These are phyloP conservation scores for Etia nguti DNA, from an alignment of 2,113 vertebrate genomes.

Conservation along the genomic window DNA sequence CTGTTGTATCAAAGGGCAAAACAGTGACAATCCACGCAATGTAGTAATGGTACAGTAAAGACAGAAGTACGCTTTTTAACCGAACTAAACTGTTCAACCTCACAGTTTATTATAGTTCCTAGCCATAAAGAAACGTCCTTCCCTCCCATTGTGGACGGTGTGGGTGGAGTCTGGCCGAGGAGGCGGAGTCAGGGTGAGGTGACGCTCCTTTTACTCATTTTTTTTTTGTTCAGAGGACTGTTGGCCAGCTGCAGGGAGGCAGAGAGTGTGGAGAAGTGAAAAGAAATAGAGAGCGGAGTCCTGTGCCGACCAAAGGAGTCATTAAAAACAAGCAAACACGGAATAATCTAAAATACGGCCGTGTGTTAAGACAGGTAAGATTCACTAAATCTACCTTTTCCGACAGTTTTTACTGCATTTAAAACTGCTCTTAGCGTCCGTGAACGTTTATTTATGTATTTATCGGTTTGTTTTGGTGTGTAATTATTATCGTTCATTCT, in stretches of 20 bases:
- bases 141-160: background rate
- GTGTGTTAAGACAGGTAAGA: conserved; percentile 47
- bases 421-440: background rate
- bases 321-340: background rate
- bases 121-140: background rate
- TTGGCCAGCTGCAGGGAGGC: conserved; percentile 2
- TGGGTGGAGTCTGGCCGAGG: conserved; percentile 48
- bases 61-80: background rate
- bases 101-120: background rate
- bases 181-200: conserved; percentile 59
- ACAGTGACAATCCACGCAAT: background rate
- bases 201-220: conserved; percentile 46
- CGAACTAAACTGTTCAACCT: background rate
- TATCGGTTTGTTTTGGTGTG: rapidly evolving
- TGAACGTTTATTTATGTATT: background rate
- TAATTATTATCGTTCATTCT: rapidly evolving
- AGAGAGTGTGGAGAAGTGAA: background rate
- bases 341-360: background rate
- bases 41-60: background rate
- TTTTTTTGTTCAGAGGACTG: conserved; percentile 37
- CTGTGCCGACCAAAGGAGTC: background rate
- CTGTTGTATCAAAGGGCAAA: background rate
- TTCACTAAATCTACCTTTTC: background rate
- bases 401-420: background rate
- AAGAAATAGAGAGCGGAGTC: background rate